These are phyloP conservation scores for Drosophila aff. DNA, from an alignment of 1,140 invertebrate species.

Conservation along the genomic window DNA sequence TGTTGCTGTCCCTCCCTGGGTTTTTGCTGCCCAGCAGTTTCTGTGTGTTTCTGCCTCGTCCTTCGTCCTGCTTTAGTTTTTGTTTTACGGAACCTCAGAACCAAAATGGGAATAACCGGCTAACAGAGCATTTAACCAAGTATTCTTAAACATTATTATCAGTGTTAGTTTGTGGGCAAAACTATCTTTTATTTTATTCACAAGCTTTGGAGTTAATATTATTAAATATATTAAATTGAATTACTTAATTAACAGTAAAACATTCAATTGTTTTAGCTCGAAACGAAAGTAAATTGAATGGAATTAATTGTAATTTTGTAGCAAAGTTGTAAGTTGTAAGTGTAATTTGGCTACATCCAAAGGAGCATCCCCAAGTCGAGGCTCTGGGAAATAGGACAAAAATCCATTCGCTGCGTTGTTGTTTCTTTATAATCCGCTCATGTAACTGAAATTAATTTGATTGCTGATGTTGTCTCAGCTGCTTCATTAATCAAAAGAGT, in stretches of 20 bases:
- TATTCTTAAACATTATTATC: not conserved
- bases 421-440: conserved; percentile 71
- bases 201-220: too few species aligned
- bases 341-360: too few species aligned
- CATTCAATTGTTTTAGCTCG: too few species aligned
- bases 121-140: not conserved
- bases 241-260: too few species aligned
- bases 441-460: conserved; percentile 83
- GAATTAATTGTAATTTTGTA: not conserved
- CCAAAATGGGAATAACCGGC: not conserved
- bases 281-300: too few species aligned
- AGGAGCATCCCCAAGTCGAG: not conserved
- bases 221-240: not conserved
- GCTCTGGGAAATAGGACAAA: not conserved
- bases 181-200: not conserved
- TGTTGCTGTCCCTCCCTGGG: conserved; percentile 39
- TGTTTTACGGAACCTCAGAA: not conserved
- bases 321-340: too few species aligned
- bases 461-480: conserved; percentile 83
- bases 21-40: not conserved
- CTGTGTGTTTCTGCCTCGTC: conserved; percentile 18
- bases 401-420: conserved; percentile 9
- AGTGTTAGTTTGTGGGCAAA: too few species aligned
- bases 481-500: conserved; percentile 80
- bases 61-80: conserved; percentile 31